Base-by-base conservation (phyloP, 2,888 invertebrate species). In the Aleiodes alternator region DNA sequence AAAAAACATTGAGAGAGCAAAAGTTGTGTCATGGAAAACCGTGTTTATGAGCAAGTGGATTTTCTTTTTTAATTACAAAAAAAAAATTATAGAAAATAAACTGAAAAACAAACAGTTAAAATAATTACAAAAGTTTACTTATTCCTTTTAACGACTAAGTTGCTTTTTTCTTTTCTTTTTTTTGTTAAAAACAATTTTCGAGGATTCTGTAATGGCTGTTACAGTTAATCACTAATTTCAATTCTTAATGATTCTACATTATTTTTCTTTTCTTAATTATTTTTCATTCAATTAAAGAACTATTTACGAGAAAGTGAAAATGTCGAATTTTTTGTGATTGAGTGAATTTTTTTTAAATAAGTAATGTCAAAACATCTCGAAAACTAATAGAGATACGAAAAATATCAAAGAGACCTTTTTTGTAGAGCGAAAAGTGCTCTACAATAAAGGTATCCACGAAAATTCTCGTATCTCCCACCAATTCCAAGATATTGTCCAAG, bases 231-330 rank as follows among this genome's bases (percentile, higher is more conserved):
- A 50, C 61, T 74, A 74, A n/a, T 53, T 59, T 69, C 69, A 72
- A 50, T 66, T 70, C 31, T 77, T 80, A 56, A 76, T 70, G 71
- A 74, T 72, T 76, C 75, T 78, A 76, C 64, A 53, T 23, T 72
- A 64, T 29, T 38, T 43, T 51, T 56, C 31, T 66, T 38, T 69
- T 64, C 34, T 61, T 53, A 23, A 48, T 61, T 16, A 43, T 43
- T 61, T 23, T 14, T 38, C 43, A 16, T 43, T 72, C 55, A 53
- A 69, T 80, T 77, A 72, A 76, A 72, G 72, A 76, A 78, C 75
- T 69, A 72, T 72, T 23, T 72, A 73, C 75, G 73, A 77, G 70
- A 59, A 23, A 77, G 71, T 79, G 78, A 76, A 78, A 76, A 79
- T 78, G 73, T 78, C 66, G 78, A 69, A 69, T 68, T 55, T 59